Evolutionary conservation across 1,140 invertebrate genomes (phyloP), one percentile per base, ranked within the genome.

Genomic region (Cotesia chilonis): DNA sequence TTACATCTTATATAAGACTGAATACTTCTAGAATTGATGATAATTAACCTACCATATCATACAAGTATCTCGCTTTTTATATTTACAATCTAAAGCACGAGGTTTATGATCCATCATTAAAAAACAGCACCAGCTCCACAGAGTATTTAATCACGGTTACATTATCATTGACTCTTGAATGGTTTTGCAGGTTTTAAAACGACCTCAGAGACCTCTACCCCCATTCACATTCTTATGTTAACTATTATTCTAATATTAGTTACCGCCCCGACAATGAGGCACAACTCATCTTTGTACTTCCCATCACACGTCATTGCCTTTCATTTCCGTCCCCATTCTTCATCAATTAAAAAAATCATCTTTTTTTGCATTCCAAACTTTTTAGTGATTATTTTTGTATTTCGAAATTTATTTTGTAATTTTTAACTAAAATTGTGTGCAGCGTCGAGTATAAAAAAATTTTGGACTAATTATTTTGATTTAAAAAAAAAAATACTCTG

Each of bases 251-350:
- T 82, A 84, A 83, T 84, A 67, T 55, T 83, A 84, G 28, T 28
- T 84, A 80, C 83, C 82, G 82, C 83, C 83, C 81, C 79, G 78
- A 83, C 80, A 83, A 82, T 82, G 78, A 81, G 68, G 80, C 79
- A 81, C 82, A 82, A 83, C 78, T 83, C 82, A 84, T 84, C 78
- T 28, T n/a, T 78, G 82, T 81, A 80, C 81, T 71, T 70, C n/a
- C n/a, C 35, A 51, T 37, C 65, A 12, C 61, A 55, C 54, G 52
- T 64, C 65, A 57, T 64, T 54, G 72, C 63, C 54, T 59, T 59
- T 59, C 20, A 17, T 59, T 28, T 28, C 20, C 17, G 17, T 28
- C 20, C 28, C 37, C 17, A 35, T 63, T 38, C 12, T 63, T 37
- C 14, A 35, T 3, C 10, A n/a, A 38, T 63, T 3, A 38, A 6